phyloP scores from a whole-genome alignment of 1,140 invertebrate genomes.

The Lepidurus arcticus region DNA sequence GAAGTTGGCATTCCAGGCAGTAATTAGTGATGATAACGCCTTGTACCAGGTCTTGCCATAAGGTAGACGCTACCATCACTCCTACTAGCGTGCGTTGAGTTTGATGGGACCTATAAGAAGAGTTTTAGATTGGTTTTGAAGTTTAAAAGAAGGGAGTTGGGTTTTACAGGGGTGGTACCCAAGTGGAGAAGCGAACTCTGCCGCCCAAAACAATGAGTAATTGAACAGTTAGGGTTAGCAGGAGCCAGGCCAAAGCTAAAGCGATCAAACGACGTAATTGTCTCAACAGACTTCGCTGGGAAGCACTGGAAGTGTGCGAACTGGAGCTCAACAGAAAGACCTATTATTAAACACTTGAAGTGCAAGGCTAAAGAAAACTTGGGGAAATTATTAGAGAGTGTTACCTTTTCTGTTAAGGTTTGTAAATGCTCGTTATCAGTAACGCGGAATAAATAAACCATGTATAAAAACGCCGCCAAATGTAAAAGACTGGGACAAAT shows the following conservation, averaged over 20 bases:
- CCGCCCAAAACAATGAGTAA: constrained; percentile 25
- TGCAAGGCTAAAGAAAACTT: not conserved
- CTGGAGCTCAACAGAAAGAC: constrained; percentile 30
- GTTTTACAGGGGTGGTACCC: constrained; percentile 14
- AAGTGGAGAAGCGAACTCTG: not conserved
- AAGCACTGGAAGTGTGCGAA: constrained; percentile 22
- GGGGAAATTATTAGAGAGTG: not conserved
- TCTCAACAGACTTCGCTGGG: constrained; percentile 24
- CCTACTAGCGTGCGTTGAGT: constrained; percentile 19
- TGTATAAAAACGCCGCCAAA: constrained; percentile 27
- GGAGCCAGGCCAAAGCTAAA: constrained; percentile 26
- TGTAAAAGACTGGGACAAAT: constrained; percentile 29
- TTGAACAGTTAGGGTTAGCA: constrained; percentile 27
- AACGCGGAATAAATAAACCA: constrained; percentile 20
- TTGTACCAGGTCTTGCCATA: constrained; percentile 32
- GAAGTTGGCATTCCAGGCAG: constrained; percentile 32
- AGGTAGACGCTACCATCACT: constrained; percentile 29
- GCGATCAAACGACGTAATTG: constrained; percentile 25
- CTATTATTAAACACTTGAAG: not conserved
- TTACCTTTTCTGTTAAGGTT: constrained; percentile 33
- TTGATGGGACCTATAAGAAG: constrained; percentile 6
- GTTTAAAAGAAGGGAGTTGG: not conserved
- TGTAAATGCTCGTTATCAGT: constrained; percentile 35
- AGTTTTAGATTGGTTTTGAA: not conserved
- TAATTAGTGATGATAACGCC: constrained; percentile 31